phyloP scores from a whole-genome alignment of 2,797 vertebrate species.

The Hydrocynus forskahlii region DNA sequence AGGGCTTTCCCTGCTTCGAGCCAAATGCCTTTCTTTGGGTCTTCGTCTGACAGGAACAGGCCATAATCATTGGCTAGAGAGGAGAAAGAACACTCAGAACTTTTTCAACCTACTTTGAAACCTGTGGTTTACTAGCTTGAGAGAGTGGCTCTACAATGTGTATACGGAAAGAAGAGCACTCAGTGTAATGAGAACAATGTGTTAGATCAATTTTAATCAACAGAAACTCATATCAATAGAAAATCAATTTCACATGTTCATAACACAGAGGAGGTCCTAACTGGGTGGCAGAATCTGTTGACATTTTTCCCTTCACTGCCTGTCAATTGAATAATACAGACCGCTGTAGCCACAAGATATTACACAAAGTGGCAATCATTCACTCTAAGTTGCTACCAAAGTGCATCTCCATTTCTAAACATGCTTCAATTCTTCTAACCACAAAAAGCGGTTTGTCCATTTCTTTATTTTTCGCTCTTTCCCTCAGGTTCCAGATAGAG shows the following conservation, averaged over 20 bases:
- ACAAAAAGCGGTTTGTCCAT: background rate
- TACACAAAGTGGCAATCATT: background rate
- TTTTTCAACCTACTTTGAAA: background rate
- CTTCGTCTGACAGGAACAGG: conserved; percentile 95
- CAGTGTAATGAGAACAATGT: background rate
- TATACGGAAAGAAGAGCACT: background rate
- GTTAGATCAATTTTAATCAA: background rate
- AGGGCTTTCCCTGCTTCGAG: conserved; percentile 95
- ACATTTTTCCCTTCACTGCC: background rate
- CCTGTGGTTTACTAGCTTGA: background rate
- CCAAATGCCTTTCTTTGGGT: conserved; percentile 99
- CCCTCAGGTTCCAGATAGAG: conserved; percentile 10
- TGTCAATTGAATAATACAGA: background rate
- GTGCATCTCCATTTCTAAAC: background rate
- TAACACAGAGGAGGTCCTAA: background rate
- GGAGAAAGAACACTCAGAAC: conserved; percentile 50
- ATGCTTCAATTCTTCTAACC: conserved; percentile 6
- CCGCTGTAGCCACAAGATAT: conserved; percentile 10
- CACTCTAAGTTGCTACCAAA: background rate
- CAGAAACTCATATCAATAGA: background rate
- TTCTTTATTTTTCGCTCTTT: background rate
- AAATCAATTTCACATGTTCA: background rate
- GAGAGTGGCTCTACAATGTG: background rate
- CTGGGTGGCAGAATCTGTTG: background rate
- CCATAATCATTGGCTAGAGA: conserved; percentile 94